Evolutionary conservation across 2,797 vertebrate species (phyloP), one percentile per base, ranked within the genome.

Genomic region (Melanotaenia trifasciata): DNA sequence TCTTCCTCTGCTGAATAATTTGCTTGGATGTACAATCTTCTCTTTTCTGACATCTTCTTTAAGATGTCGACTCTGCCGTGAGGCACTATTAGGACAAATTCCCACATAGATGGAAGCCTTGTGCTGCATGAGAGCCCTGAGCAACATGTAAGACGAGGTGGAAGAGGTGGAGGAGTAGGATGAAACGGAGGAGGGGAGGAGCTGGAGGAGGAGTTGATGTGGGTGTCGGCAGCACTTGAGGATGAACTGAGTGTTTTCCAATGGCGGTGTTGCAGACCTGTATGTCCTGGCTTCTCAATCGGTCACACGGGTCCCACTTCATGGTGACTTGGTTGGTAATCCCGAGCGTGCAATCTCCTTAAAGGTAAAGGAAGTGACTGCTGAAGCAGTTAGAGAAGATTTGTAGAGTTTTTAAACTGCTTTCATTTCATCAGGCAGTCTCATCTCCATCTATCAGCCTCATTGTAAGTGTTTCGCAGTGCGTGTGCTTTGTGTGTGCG

Each of bases 131-230:
- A 9, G 78, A 89, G 77, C 80, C 74, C 84, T 28, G 86, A 84
- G 84, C 84, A 84, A 86, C 87, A 83, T 87, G 78, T 79, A 83
- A 85, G 79, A 90, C 79, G 78, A 85, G 84, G 76, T 83, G 83
- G 83, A 76, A 72, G 85, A 90, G 86, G 76, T 83, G 85, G 85
- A 78, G 83, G 87, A 91, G 87, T 75, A 67, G 85, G 87, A 87
- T 78, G 87, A 64, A 75, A 76, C 59, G 1, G 58, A 64, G 45
- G 60, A 50, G 64, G 43, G 86, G 86, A 78, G 90, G 87, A 87
- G 86, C 65, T 4, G 32, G 81, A 84, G 87, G 86, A 86, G 84
- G 89, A 78, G 85, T 58, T 62, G 32, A 56, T 70, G 89, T 85
- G 81, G 80, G 83, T 70, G 78, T 91, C 82, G 63, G 79, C 78